Evolutionary conservation across 2,888 invertebrate species (phyloP), one percentile per base, ranked within the genome.

Genomic region (Arctia plantaginis): DNA sequence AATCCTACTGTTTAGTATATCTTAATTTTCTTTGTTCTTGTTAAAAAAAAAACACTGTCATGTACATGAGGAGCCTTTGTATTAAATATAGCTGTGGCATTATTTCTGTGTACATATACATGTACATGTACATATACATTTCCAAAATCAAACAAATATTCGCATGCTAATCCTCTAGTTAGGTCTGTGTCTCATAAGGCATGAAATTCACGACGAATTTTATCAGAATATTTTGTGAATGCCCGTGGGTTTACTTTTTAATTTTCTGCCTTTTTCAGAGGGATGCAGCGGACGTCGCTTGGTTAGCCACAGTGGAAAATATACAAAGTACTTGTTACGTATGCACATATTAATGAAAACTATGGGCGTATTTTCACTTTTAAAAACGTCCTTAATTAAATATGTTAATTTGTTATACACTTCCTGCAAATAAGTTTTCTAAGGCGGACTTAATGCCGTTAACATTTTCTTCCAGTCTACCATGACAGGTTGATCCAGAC

Each of bases 201-300:
- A 76, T 59, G 20, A 77, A 81, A 79, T 79, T 69, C 44, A 66
- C 69, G 68, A 69, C 67, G 73, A 73, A 67, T 78, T 78, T 81
- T 80, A 55, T 33, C 69, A 30, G 74, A 69, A 72, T 78, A 72
- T 51, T 79, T 76, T 77, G 72, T 73, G 70, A 79, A 77, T 78
- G 70, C 76, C 82, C 77, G 8, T 59, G 80, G 78, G 82, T 73
- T 76, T 74, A 59, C 80, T 68, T 83, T 84, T 82, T 82, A 82
- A 84, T 82, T 80, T 84, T 82, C 76, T 80, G 80, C 82, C 71
- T 76, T 78, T 83, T 82, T 77, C 82, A 72, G 74, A 75, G 75
- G 66, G 66, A 51, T 83, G 80, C 78, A 78, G 15, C 62, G 73
- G 47, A 59, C 59, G 70, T 68, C n/a, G n/a, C n/a, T n/a, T 69